These are phyloP conservation scores for Sminthurinus aureus DNA, from an alignment of 2,888 invertebrate species.

Conservation along the genomic window DNA sequence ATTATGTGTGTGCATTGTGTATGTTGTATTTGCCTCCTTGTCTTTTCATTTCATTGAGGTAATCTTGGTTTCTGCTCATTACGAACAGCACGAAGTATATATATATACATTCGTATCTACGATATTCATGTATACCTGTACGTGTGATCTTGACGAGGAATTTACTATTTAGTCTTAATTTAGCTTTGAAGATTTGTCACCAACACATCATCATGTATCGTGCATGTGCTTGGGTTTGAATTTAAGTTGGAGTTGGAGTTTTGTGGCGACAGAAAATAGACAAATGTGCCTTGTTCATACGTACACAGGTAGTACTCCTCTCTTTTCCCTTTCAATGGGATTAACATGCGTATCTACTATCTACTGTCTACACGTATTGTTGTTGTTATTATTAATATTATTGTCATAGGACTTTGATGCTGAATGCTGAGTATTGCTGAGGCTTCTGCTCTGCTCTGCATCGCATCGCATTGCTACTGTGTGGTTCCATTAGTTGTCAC, in stretches of 20 bases:
- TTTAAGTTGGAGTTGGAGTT: not conserved
- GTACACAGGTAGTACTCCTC: not conserved
- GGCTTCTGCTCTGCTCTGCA: not conserved
- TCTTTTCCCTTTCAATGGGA: conserved; percentile 11
- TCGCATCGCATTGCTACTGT: not conserved
- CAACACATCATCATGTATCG: not conserved
- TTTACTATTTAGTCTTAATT: not conserved
- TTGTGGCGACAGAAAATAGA: not conserved
- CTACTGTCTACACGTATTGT: not conserved
- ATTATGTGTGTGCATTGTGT: not conserved
- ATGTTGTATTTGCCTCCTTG: not conserved
- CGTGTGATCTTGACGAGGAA: not conserved
- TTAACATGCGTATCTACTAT: not conserved
- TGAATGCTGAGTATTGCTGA: not conserved
- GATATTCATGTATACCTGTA: not conserved
- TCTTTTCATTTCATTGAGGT: not conserved
- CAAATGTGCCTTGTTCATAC: not conserved
- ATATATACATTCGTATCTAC: too few species aligned
- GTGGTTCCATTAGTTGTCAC: conserved; percentile 21
- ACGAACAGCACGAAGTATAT: not conserved
- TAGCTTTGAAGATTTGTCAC: not conserved
- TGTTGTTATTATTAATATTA: not conserved
- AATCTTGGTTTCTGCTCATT: not conserved
- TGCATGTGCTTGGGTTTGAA: not conserved
- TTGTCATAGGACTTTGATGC: too few species aligned